phyloP scores from a whole-genome alignment of 1,140 invertebrate genomes.

The Dolichoris vasculosae region DNA sequence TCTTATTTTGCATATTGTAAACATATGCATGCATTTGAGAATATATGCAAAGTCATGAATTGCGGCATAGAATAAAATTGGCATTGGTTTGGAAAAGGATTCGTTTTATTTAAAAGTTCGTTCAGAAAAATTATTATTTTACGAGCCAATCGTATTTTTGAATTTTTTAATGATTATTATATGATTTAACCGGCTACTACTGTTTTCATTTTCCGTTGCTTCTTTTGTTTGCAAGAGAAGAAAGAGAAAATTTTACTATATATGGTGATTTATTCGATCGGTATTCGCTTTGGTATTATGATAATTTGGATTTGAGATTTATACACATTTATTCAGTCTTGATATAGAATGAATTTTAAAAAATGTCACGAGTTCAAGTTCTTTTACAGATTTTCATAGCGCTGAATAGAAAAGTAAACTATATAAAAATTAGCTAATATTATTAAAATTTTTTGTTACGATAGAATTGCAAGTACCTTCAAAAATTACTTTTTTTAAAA shows the following conservation, averaged over 20 bases:
- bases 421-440: too few relatives aligned
- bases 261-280: background rate
- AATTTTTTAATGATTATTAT: background rate
- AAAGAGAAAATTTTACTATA: constrained; percentile 10
- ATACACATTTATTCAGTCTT: background rate
- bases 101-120: background rate
- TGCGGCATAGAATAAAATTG: background rate
- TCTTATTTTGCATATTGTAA: background rate
- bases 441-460: too few relatives aligned
- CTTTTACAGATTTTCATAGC: background rate
- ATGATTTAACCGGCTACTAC: background rate
- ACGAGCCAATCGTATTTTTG: background rate
- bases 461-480: too few relatives aligned
- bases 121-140: background rate
- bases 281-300: background rate
- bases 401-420: background rate
- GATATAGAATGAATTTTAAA: background rate
- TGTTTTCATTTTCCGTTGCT: background rate
- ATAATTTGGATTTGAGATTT: background rate
- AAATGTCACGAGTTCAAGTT: background rate
- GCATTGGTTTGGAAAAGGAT: background rate
- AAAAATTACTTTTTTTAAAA: too few relatives aligned
- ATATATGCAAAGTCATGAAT: background rate
- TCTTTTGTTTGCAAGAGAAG: background rate
- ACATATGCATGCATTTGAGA: background rate